Conservation (phyloP, 2,888 invertebrate genomes). For the Volucella zonaria region DNA sequence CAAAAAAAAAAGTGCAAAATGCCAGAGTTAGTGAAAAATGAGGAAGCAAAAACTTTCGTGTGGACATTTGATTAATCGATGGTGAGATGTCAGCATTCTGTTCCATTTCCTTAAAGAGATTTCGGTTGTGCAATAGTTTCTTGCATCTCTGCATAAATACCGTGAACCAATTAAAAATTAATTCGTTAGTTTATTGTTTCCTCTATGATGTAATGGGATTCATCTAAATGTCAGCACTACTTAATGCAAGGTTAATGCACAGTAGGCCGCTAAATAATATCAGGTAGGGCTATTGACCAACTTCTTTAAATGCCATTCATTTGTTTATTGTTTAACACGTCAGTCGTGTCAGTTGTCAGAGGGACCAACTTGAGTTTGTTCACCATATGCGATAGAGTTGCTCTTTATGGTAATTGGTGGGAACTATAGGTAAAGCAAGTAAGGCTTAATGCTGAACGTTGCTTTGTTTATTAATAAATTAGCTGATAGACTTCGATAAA, state of each 20-base stretch:
- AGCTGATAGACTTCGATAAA: background rate
- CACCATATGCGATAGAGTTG: constrained; percentile 1
- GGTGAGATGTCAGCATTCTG: background rate
- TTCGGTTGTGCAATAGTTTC: background rate
- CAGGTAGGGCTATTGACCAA: constrained; percentile 32
- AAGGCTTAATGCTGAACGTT: background rate
- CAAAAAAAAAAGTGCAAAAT: constrained; percentile 9
- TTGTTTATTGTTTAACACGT: constrained; percentile 41
- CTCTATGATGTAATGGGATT: constrained; percentile 16
- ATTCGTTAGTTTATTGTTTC: constrained; percentile 19
- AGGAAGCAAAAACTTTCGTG: constrained; percentile 37
- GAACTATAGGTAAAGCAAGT: background rate
- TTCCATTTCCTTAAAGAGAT: constrained; percentile 33
- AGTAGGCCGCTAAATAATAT: background rate
- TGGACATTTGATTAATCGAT: constrained; percentile 43
- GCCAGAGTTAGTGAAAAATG: constrained; percentile 13
- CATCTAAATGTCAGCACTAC: constrained; percentile 25
- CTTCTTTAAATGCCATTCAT: constrained; percentile 23
- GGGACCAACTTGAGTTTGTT: constrained; percentile 40
- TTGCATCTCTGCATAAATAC: constrained; percentile 18
- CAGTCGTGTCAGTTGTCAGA: constrained; percentile 13
- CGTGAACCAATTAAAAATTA: constrained; percentile 22
- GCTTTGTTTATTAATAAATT: background rate
- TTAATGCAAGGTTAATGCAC: constrained; percentile 36
- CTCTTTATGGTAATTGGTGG: constrained; percentile 13